phyloP scores from a whole-genome alignment of 2,113 vertebrate species.

The Solea senegalensis region DNA sequence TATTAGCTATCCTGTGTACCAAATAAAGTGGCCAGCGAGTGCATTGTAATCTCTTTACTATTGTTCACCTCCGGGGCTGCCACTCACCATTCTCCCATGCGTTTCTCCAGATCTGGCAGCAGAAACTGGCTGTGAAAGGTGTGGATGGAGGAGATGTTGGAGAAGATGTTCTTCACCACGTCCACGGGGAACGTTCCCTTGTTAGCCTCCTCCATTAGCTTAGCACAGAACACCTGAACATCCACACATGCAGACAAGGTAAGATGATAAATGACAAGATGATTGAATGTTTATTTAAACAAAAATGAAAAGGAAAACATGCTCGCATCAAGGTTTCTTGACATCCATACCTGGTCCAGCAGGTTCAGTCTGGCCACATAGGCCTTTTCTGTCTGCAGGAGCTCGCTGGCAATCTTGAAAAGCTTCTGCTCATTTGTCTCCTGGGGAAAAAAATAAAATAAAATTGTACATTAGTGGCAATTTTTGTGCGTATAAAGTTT shows the following conservation, averaged over 20 bases:
- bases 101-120: slow-evolving; percentile 93
- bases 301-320: no score
- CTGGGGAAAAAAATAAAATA: slow-evolving; percentile 69
- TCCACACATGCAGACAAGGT: not conserved
- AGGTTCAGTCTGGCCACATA: slow-evolving; percentile 92
- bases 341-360: slow-evolving; percentile 82
- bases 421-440: slow-evolving; percentile 96
- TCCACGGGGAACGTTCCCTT: slow-evolving; percentile 94
- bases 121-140: slow-evolving; percentile 96
- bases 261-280: no score
- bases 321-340: no score
- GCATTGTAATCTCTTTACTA: not conserved
- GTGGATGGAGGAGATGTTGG: slow-evolving; percentile 95
- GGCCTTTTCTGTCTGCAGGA: slow-evolving; percentile 94
- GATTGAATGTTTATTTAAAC: no score
- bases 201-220: slow-evolving; percentile 91
- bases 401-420: slow-evolving; percentile 95
- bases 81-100: slow-evolving; percentile 97
- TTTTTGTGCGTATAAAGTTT: not conserved
- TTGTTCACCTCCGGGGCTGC: not conserved
- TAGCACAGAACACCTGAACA: slow-evolving; percentile 89
- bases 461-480: not conserved
- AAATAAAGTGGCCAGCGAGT: no score
- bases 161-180: slow-evolving; percentile 96
- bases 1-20: no score